Evolutionary conservation across 2,113 vertebrate species (phyloP), one percentile per base, ranked within the genome.

Genomic region (Lonchura striata): DNA sequence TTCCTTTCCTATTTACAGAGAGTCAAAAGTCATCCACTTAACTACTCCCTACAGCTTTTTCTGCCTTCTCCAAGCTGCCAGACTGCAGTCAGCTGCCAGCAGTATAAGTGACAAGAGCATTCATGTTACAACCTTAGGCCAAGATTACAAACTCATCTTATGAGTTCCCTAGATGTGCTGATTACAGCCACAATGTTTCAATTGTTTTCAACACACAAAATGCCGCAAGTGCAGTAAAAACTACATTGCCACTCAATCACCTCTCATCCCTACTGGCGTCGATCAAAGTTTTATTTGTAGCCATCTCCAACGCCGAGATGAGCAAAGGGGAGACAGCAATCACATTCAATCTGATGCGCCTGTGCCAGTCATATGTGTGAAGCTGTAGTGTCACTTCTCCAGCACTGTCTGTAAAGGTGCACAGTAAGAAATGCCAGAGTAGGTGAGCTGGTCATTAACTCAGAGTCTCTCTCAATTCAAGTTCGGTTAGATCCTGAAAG

Each of bases 171-270:
- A 59, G 52, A 78, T 6, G 4, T 33, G 23, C 28, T 56, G 41
- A 76, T 76, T 49, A 35, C 23, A 76, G 46, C 37, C 49, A 44
- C 60, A 57, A 69, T 39, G 8, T 19, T 65, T 63, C 33, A 20
- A n/a, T 31, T 66, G 24, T 52, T 88, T 72, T 57, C 1, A 0
- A 42, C 54, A 66, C 50, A 46, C 7, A 59, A 65, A 77, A 25
- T 0, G 0, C 16, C 27, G 17, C 11, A 60, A 57, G 31, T 31
- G 23, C 33, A 85, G 25, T 42, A 35, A 68, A 47, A 9, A 1
- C 35, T 64, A 16, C 33, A 44, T 31, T 79, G 28, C 13, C 0
- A 0, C 11, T 69, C 47, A 8, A 19, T 47, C 41, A 59, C 33
- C 24, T 80, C 44, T 63, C 56, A 75, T 23, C 20, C 44, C 39